Base-by-base conservation (phyloP, 2,113 vertebrate species). In the Oreotrochilus melanogaster region DNA sequence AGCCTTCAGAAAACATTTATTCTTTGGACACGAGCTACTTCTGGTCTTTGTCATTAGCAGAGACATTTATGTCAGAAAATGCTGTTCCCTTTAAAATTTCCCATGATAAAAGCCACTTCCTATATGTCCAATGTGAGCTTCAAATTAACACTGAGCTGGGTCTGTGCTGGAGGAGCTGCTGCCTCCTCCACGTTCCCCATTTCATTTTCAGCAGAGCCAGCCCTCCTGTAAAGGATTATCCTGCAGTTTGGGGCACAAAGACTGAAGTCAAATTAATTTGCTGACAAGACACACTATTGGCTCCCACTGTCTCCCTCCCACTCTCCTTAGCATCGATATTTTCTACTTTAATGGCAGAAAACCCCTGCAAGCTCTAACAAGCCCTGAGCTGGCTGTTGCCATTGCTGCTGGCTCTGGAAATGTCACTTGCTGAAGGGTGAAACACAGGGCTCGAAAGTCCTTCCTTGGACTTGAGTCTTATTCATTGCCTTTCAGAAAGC, bases 341-440 rank as follows among this genome's bases (percentile, higher is more conserved):
- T 93, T 93, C 93, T 88, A 3, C 23, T 96, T 92, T 95, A 94
- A 81, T 13, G 89, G 89, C 89, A 57, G 93, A 67, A 95, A 97
- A 93, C 78, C 75, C 95, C 94, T 28, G 80, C 58, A 78, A 92
- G 54, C 72, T 80, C 82, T 65, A 94, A 71, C 76, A 45, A 85
- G 85, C 31, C 97, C 71, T 96, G 95, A 54, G 79, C 42, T 86
- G 93, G 96, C 97, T 96, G 80, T n/a, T 91, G 96, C 81, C 94
- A 73, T 83, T 90, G 58, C 93, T 14, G 56, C 95, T 73, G 86
- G 11, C 60, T 65, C 69, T 18, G 25, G 82, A 42, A 73, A 22
- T 45, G 71, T 33, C 76, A 24, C 78, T 66, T 62, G 73, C 86
- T 42, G 78, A 50, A 9, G 54, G 71, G 56, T 70, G 83, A 5